phyloP scores from a whole-genome alignment of 1,140 invertebrate genomes.

The Antheraea pernyi region DNA sequence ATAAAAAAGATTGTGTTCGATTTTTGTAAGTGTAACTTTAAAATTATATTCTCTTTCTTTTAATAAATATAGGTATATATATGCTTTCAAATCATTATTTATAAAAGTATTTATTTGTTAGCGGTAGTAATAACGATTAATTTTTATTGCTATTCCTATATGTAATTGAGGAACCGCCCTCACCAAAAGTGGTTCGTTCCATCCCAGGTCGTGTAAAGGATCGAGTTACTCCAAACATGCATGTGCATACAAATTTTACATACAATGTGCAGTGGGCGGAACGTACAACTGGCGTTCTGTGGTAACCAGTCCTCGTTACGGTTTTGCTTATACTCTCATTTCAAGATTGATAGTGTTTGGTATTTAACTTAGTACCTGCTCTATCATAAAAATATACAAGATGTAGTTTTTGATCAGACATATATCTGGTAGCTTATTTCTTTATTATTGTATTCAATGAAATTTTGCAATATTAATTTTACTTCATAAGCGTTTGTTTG shows the following conservation, averaged over 20 bases:
- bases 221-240: constrained; percentile 17
- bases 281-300: constrained; percentile 20
- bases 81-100: too few species aligned
- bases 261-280: constrained; percentile 64
- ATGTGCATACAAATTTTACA: constrained; percentile 51
- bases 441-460: too few species aligned
- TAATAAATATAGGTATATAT: too few species aligned
- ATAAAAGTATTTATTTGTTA: background rate
- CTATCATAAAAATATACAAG: too few species aligned
- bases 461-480: too few species aligned
- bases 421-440: too few species aligned
- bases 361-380: background rate
- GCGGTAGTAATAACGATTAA: constrained; percentile 3
- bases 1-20: too few species aligned
- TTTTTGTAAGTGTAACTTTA: too few species aligned
- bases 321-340: background rate
- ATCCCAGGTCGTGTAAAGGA: background rate
- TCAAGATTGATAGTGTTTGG: background rate
- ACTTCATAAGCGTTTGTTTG: too few species aligned
- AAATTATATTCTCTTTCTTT: too few species aligned
- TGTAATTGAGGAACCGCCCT: constrained; percentile 2
- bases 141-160: constrained; percentile 4
- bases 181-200: constrained; percentile 9
- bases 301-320: constrained; percentile 15
- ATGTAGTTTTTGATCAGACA: too few species aligned